These are phyloP conservation scores for Archilochus colubris DNA, from an alignment of 2,113 vertebrate species.

Conservation along the genomic window DNA sequence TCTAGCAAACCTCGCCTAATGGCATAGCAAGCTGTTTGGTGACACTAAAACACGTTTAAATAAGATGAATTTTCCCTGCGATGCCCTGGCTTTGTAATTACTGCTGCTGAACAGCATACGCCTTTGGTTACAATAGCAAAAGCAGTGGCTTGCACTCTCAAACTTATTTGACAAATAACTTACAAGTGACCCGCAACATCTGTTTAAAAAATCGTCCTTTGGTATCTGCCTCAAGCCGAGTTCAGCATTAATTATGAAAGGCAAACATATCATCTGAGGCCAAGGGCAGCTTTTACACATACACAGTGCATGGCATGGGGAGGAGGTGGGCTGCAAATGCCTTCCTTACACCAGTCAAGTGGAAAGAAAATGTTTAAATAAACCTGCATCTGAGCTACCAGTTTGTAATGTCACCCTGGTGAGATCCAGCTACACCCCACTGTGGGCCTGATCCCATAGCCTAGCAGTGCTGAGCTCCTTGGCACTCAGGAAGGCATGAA, in stretches of 20 bases:
- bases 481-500: rapidly evolving
- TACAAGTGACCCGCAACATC: conserved; percentile 55
- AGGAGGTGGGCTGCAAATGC: not conserved
- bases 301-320: rapidly evolving
- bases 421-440: not conserved
- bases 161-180: conserved; percentile 58
- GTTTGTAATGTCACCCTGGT: rapidly evolving
- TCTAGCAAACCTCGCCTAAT: conserved; percentile 75
- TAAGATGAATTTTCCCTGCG: conserved; percentile 76
- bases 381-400: not conserved
- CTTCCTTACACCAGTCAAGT: not conserved
- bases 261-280: conserved; percentile 22
- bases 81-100: conserved; percentile 77
- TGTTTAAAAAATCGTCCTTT: conserved; percentile 38
- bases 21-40: conserved; percentile 70
- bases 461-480: rapidly evolving
- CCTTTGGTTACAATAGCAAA: conserved; percentile 65
- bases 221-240: conserved; percentile 10
- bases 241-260: conserved; percentile 37
- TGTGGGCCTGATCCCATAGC: not conserved
- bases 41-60: conserved; percentile 76
- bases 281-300: conserved; percentile 33
- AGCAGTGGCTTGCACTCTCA: conserved; percentile 60
- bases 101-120: not conserved
- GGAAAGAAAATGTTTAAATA: not conserved